Evolutionary conservation across 1,140 invertebrate species (phyloP), one percentile per base, ranked within the genome.

Genomic region (Drosophila sucinea): DNA sequence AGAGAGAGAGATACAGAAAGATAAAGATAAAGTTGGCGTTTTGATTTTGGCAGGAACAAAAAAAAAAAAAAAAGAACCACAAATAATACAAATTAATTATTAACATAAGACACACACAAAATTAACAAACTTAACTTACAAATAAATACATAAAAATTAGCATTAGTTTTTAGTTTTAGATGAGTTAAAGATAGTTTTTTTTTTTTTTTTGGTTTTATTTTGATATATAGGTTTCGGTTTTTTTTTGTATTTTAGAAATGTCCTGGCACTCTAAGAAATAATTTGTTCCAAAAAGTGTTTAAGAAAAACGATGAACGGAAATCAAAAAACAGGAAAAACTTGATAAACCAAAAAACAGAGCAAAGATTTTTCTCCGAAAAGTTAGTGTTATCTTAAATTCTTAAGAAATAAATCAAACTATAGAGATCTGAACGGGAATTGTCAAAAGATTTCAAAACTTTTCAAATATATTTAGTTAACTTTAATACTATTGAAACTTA

Each of bases 261-360:
- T 91, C 90, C 90, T 91, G 90, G 90, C 90, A 91, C 90, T 86
- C 83, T 87, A 80, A 61, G 75, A 79, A 35, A 58, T 71, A 69
- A 77, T 62, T 63, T 70, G 69, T 82, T 89, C 83, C 77, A 89
- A 70, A 86, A 80, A 67, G 63, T 32, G 32, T 40, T 47, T 84
- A 78, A 81, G 82, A 68, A 58, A 58, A 58, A 54, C 33, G 47
- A 33, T 55, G 32, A 56, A 65, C 23, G 1, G 10, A 35, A 55
- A 25, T 38, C 6, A 65, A 54, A 40, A 25, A 11, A 40, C 10
- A 38, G 8, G n/a, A 17, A 51, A 51, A 51, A 51, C 4, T 51
- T 75, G 64, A 60, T 84, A 75, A 81, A 87, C 67, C 7, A 51
- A 51, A 27, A 6, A 51, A 51, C 2, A 17, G 1, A 23, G 23